phyloP scores from a whole-genome alignment of 37 sponge, comb jelly and placozoan genomes.

The Theonella swinhoei region DNA sequence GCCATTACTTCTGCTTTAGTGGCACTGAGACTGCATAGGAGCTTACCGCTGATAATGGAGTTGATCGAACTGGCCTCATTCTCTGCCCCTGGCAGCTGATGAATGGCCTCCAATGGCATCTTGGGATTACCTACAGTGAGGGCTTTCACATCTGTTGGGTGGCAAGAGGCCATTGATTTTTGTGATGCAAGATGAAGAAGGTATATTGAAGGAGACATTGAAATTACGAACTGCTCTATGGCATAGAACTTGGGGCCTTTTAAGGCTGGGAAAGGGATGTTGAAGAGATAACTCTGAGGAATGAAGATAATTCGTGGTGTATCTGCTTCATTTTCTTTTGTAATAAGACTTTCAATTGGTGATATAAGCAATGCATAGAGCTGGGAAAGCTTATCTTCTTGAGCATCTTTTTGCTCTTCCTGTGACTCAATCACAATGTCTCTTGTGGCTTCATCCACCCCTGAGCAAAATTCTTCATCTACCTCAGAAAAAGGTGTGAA shows the following conservation, averaged over 20 bases:
- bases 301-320: conserved; percentile 19
- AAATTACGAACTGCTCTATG: conserved; percentile 27
- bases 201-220: conserved; percentile 29
- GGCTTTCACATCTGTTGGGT: background rate
- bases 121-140: conserved; percentile 43
- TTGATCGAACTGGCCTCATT: conserved; percentile 21
- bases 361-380: conserved; percentile 11
- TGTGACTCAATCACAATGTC: background rate
- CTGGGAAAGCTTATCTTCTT: background rate
- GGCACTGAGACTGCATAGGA: background rate
- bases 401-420: too few species aligned
- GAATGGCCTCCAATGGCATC: conserved; percentile 44
- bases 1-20: conserved; percentile 24
- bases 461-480: too few species aligned
- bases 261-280: conserved; percentile 53
- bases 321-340: background rate
- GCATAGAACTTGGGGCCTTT: conserved; percentile 19
- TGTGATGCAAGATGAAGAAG: conserved; percentile 13
- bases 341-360: conserved; percentile 6
- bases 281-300: conserved; percentile 46
- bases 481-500: background rate
- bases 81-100: conserved; percentile 52
- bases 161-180: background rate
- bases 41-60: conserved; percentile 17
- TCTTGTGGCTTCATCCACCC: background rate